Percentiles rank a stretch among this genome's conserved stretches.
phyloP scores from a whole-genome alignment of 2,888 invertebrate genomes.

The Ennomos fuscantarius region DNA sequence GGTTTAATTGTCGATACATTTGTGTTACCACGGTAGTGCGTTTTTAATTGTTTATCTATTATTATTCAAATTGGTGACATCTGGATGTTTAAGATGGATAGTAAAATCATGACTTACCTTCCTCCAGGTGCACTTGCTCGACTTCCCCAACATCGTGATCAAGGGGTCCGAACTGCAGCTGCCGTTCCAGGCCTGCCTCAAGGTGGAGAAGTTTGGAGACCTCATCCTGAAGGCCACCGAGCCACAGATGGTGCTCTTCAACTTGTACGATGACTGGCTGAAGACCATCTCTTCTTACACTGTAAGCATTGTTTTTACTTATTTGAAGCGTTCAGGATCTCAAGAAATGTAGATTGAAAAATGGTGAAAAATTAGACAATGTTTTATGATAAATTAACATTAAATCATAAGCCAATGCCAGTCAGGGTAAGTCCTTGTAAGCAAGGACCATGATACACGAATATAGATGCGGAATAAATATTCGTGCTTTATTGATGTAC shows the following conservation, averaged over 20 bases:
- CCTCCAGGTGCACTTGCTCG: conserved; percentile 95
- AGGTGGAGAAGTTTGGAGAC: conserved; percentile 99
- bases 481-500: too few relatives aligned
- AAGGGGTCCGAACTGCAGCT: conserved; percentile 99
- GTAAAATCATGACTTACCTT: not conserved
- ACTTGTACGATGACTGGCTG: conserved; percentile 99
- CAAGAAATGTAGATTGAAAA: too few relatives aligned
- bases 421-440: too few relatives aligned
- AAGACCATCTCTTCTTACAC: conserved; percentile 99
- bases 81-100: not conserved
- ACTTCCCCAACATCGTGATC: conserved; percentile 99
- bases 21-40: too few relatives aligned
- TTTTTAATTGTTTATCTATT: not conserved
- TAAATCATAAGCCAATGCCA: too few relatives aligned
- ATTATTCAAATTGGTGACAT: not conserved
- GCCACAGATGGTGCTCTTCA: conserved; percentile 99
- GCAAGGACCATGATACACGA: too few relatives aligned
- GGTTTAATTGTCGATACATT: too few relatives aligned
- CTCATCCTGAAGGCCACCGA: conserved; percentile 99
- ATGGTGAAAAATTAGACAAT: too few relatives aligned
- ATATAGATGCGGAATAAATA: too few relatives aligned
- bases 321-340: too few relatives aligned
- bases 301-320: conserved; percentile 65
- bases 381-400: too few relatives aligned
- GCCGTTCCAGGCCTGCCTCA: conserved; percentile 99